phyloP scores from a whole-genome alignment of 37 sponge, comb jelly and placozoan genomes.

The Mnemiopsis leidyi region DNA sequence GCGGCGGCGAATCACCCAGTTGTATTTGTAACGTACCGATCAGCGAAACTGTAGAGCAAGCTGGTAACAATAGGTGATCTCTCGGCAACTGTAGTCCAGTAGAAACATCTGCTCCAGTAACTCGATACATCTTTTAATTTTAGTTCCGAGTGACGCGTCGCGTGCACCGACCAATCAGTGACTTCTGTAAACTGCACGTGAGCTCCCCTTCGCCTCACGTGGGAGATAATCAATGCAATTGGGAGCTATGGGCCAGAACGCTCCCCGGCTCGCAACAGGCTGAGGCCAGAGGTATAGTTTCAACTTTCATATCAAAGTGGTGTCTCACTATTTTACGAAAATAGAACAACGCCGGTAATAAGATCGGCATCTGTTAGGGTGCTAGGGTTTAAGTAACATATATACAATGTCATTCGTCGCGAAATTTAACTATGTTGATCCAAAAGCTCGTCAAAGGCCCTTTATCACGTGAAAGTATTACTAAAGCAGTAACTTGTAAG shows the following conservation, averaged over 20 bases:
- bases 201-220: background rate
- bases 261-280: background rate
- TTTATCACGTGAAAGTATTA: too few species aligned
- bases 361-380: too few species aligned
- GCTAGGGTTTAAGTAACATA: too few species aligned
- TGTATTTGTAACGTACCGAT: too few species aligned
- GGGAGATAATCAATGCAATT: background rate
- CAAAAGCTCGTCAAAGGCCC: too few species aligned
- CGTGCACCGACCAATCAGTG: background rate
- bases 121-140: background rate
- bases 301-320: background rate
- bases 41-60: too few species aligned
- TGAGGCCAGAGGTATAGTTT: background rate
- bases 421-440: too few species aligned
- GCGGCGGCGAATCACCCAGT: background rate
- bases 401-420: too few species aligned
- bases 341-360: too few species aligned
- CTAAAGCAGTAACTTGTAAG: too few species aligned
- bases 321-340: too few species aligned
- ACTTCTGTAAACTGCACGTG: background rate
- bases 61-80: background rate
- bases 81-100: background rate
- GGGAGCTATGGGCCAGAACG: background rate
- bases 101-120: conserved; percentile 6
- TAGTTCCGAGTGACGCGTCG: background rate